Base-by-base conservation (phyloP, 2,888 invertebrate genomes). In the Phaedon cochleariae region DNA sequence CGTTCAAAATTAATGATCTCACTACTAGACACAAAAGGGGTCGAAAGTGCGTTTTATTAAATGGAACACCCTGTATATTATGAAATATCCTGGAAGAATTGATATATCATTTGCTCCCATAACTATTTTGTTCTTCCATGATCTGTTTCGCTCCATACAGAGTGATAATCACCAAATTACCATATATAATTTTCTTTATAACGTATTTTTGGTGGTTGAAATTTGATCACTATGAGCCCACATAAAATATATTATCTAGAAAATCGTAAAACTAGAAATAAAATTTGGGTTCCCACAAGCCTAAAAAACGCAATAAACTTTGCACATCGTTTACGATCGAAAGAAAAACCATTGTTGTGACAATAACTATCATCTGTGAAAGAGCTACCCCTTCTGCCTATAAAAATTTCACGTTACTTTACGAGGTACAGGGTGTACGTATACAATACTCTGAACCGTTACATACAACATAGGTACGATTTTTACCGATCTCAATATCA, bases 321-420 rank as follows among this genome's bases (percentile, higher is more conserved):
- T 49, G 55, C 52, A 55, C 22, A 48, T 37, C 20, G 26, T 55
- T 62, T 62, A 55, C 57, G 57, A 62, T 57, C 57, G n/a, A 57
- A 54, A 37, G 20, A 62, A 55, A 62, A 57, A 62, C 45, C 57
- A 18, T 26, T 63, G 63, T 63, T 63, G 63, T 63, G 63, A 63
- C 63, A 63, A 55, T 59, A 34, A 9, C 45, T 46, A 29, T 37
- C 41, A 20, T 29, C 21, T 18, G 34, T 45, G 45, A 52, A 49
- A 59, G 48, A 52, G 59, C 21, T 53, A 63, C 51, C 63, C 63
- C 63, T 63, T 63, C 45, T 58, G 17, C 45, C 5, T 10, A 63
- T 58, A 58, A 58, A 59, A 63, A 59, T 51, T 63, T 63, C 53
- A 63, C 26, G 63, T 22, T 21, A 46, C 31, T 31, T 53, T 63